Evolutionary conservation across 2,888 invertebrate genomes (phyloP).

Genomic region (Onthophagus sagittarius): DNA sequence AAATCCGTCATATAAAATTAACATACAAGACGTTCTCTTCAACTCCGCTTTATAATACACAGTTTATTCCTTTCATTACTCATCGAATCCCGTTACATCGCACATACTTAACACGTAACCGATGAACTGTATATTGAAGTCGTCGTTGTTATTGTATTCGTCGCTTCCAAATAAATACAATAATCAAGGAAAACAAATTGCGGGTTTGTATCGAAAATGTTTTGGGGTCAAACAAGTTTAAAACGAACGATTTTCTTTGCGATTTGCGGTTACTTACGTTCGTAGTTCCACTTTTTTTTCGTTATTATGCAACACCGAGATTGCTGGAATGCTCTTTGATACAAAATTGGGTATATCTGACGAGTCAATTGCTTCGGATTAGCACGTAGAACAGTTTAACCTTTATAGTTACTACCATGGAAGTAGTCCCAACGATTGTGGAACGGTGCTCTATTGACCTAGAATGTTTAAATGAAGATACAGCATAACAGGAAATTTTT

Average conservation of each 20-base stretch:
- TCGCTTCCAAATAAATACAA: not conserved
- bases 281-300: not conserved
- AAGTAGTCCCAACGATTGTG: not conserved
- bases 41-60: not conserved
- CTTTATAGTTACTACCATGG: not conserved
- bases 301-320: not conserved
- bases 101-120: constrained; percentile 2
- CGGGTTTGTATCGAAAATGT: not conserved
- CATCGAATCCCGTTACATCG: not conserved
- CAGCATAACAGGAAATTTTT: not conserved
- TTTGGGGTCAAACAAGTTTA: not conserved
- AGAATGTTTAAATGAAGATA: constrained; percentile 10
- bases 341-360: not conserved
- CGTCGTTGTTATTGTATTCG: not conserved
- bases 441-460: constrained; percentile 22
- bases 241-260: not conserved
- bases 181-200: not conserved
- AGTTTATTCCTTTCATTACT: constrained; percentile 1
- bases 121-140: constrained; percentile 1
- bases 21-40: not conserved
- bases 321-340: too few species aligned
- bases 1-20: not conserved
- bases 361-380: not conserved
- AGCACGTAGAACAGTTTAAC: not conserved
- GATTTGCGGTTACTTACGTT: not conserved